Evolutionary conservation across 2,888 invertebrate species (phyloP), one percentile per base, ranked within the genome.

Genomic region (Aleiodes testaceus): DNA sequence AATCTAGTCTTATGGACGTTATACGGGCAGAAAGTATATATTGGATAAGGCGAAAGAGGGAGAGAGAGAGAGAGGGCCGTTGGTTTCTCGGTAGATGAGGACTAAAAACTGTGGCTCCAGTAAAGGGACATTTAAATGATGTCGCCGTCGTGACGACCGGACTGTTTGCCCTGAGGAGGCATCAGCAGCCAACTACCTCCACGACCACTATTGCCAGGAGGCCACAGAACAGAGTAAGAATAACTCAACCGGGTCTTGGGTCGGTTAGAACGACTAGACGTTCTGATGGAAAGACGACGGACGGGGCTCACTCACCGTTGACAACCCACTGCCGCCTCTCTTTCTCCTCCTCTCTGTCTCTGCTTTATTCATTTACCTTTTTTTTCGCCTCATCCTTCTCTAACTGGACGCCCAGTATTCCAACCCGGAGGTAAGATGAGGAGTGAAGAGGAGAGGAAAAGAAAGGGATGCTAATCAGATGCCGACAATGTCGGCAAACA

Each of bases 381-480:
- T 52, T 36, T 36, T 36, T 36, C 36, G 36, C 36, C 9, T 36
- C 9, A 36, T 36, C 36, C 36, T 36, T 11, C 36, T 36, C 36
- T 70, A 69, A 70, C 72, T 72, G 63, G 69, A 69, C 49, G 64
- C 55, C 30, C 45, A 42, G 22, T 16, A 45, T 55, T 22, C 69
- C 44, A 61, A 47, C 65, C 59, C 9, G 66, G 59, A 18, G 22
- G 26, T 47, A 49, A 50, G 52, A 52, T 66, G 67, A 30, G 59
- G 49, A 55, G 69, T 45, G 64, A 61, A 44, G 65, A 67, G 53
- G 47, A 47, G 42, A n/a, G 49, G 53, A 45, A 49, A 65, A 73
- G 73, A 78, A 79, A 77, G 75, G 86, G 85, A 86, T 86, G 86
- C 86, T 86, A 86, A 86, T 86, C 86, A 86, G 86, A 85, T 86